Evolutionary conservation across 2,797 vertebrate genomes (phyloP).

Genomic region (Artibeus lituratus): DNA sequence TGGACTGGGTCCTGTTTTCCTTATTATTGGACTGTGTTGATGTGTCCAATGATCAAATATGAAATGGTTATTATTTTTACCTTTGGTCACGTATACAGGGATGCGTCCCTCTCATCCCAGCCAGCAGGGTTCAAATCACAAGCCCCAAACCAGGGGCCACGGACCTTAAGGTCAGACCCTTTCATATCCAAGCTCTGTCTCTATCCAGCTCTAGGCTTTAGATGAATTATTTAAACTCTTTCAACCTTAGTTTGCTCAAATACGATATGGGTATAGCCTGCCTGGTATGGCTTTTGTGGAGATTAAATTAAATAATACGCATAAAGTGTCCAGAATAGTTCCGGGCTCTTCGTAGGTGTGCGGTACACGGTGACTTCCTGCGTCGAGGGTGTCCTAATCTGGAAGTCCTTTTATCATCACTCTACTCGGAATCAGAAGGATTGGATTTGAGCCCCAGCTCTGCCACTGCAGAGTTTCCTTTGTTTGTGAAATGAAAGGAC

Average conservation of each 20-base stretch:
- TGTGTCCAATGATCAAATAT: background rate
- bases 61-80: slow-evolving; percentile 16
- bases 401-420: background rate
- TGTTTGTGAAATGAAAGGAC: slow-evolving; percentile 54
- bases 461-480: background rate
- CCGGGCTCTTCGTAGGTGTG: background rate
- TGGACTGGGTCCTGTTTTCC: background rate
- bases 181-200: background rate
- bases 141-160: background rate
- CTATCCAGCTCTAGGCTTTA: background rate
- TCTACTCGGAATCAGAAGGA: background rate
- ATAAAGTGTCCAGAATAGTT: background rate
- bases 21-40: background rate
- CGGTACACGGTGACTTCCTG: background rate
- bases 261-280: background rate
- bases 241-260: background rate
- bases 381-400: background rate
- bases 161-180: background rate
- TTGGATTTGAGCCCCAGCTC: background rate
- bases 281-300: background rate
- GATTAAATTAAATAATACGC: background rate
- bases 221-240: background rate
- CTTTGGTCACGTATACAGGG: background rate
- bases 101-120: background rate
- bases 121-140: background rate